These are phyloP conservation scores for Lithophane ornitopus DNA, from an alignment of 2,888 invertebrate genomes.

Conservation along the genomic window DNA sequence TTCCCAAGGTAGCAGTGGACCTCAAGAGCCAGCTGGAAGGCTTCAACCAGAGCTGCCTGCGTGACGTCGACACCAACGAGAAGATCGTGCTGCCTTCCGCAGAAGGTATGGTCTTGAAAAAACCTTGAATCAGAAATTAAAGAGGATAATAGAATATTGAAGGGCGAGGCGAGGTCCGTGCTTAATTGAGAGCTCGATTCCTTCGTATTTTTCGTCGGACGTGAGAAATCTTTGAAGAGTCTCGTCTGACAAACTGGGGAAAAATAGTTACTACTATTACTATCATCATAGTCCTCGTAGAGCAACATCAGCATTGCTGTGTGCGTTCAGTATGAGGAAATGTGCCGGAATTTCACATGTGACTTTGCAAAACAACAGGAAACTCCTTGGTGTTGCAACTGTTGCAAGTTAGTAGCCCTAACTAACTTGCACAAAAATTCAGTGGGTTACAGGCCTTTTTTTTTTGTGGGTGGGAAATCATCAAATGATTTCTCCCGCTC, in stretches of 20 bases:
- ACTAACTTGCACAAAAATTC: neutral
- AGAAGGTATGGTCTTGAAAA: constrained; percentile 92
- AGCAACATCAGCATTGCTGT: neutral
- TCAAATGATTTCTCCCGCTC: too few relatives aligned
- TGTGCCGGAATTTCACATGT: too few relatives aligned
- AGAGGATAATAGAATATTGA: too few relatives aligned
- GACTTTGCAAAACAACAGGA: neutral
- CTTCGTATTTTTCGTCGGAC: too few relatives aligned
- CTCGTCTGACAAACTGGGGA: neutral
- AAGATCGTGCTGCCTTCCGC: constrained; percentile 98
- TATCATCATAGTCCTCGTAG: neutral
- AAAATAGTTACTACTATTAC: neutral
- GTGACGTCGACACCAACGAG: constrained; percentile 97
- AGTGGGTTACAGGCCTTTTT: neutral
- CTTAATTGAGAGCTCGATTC: too few relatives aligned
- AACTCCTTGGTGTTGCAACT: neutral
- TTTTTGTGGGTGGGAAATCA: too few relatives aligned
- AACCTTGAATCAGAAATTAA: too few relatives aligned
- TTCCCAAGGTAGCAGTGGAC: constrained; percentile 97
- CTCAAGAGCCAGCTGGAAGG: constrained; percentile 97
- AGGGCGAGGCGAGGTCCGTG: too few relatives aligned
- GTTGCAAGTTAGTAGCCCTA: too few relatives aligned
- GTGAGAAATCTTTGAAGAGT: too few relatives aligned
- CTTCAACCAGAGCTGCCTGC: constrained; percentile 96
- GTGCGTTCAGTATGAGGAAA: neutral